phyloP scores from a whole-genome alignment of 2,888 invertebrate genomes.

The Caenorhabditis becei region DNA sequence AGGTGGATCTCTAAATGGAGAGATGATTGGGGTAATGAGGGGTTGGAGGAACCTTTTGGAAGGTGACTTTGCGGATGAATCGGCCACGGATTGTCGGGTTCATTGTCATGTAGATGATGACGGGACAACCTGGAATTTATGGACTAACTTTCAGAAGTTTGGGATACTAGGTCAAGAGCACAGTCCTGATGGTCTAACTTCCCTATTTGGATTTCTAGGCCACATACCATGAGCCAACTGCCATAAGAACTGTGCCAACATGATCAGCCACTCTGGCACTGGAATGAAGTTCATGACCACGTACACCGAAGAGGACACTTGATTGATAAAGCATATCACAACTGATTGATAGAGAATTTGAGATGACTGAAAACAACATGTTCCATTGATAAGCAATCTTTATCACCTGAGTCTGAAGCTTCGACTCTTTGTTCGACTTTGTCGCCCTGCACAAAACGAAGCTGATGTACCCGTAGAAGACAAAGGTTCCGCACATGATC shows the following conservation, averaged over 20 bases:
- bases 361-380: constrained; percentile 9
- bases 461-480: constrained; percentile 51
- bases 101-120: constrained; percentile 62
- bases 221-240: constrained; percentile 56
- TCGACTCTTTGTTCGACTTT: constrained; percentile 1
- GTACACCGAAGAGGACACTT: constrained; percentile 55
- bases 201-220: too few relatives aligned
- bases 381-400: not conserved
- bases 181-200: too few relatives aligned
- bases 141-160: too few relatives aligned
- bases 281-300: constrained; percentile 58
- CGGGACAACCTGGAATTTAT: constrained; percentile 36
- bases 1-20: constrained; percentile 26
- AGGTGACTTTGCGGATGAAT: constrained; percentile 23
- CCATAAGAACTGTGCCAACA: constrained; percentile 59
- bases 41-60: constrained; percentile 21
- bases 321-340: constrained; percentile 48
- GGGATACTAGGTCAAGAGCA: too few relatives aligned
- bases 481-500: constrained; percentile 48
- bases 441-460: constrained; percentile 25
- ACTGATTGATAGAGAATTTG: constrained; percentile 38
- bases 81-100: constrained; percentile 53
- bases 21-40: not conserved
- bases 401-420: constrained; percentile 13
- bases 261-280: constrained; percentile 51